Base-by-base conservation (phyloP, 2,797 vertebrate species). In the Falco naumanni region DNA sequence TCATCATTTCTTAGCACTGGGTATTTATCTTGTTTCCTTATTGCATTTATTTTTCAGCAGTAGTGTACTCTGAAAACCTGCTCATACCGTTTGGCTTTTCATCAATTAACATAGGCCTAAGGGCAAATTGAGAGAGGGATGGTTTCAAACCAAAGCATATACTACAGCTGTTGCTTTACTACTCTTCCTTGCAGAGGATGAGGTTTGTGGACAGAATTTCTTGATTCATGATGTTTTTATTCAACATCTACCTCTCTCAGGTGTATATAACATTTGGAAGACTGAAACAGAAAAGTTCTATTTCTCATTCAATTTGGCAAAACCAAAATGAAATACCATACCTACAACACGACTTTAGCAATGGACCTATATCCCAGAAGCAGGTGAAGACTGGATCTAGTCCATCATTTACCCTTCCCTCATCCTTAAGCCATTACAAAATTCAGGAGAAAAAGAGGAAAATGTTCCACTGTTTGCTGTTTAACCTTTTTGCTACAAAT, bases 21-120 rank as follows among this genome's bases (percentile, higher is more conserved):
- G 65, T 94, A 97, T 97, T 97, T 96, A 93, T 97, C 96, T 97
- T 97, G 70, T 86, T 95, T 95, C 94, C 84, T 82, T 96, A 72
- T 60, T 79, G 29, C 75, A 95, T 96, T 97, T 97, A 92, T 96
- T 96, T 97, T 95, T 95, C 79, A 95, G 75, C 84, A 82, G 59
- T 65, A 33, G 41, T 11, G 26, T 50, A 34, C 41, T 48, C 71
- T 76, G 82, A 91, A 96, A 93, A 81, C 29, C 37, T 87, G 45
- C 56, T 93, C 57, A 17, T 72, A 81, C 28, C 71, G 65, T 90
- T 93, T 91, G 85, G 85, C 53, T 93, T 80, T 92, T 95, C 79
- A 95, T 83, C 64, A 96, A 94, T 96, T 96, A 96, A 92, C 87
- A 43, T 21, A 60, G 79, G 91, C 91, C 84, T 96, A 94, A 82